These are phyloP conservation scores for Octodon degus DNA, from an alignment of 2,113 vertebrate genomes.

Conservation along the genomic window DNA sequence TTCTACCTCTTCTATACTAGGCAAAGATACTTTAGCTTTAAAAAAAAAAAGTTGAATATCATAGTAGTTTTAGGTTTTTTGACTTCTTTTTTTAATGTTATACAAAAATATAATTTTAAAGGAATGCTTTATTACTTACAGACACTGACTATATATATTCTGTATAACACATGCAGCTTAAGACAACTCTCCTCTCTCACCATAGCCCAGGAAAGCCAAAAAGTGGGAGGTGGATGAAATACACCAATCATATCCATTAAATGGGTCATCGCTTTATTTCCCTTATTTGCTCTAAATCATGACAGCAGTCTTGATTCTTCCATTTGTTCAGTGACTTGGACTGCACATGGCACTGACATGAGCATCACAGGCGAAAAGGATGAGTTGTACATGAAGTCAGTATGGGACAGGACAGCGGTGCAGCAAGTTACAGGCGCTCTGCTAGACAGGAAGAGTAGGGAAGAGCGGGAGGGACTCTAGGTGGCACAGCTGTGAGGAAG, in stretches of 20 bases:
- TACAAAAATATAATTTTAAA: background rate
- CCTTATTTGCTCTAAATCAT: background rate
- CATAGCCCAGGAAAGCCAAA: background rate
- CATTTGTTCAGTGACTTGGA: background rate
- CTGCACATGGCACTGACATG: background rate
- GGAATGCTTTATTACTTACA: background rate
- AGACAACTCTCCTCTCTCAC: background rate
- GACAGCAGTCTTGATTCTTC: constrained; percentile 9
- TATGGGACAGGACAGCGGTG: background rate
- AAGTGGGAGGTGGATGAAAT: background rate
- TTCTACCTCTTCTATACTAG: background rate
- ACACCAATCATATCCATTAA: background rate
- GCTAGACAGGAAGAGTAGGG: background rate
- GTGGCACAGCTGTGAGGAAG: background rate
- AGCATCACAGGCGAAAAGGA: background rate
- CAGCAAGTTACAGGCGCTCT: background rate
- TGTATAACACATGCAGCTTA: background rate
- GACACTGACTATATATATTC: background rate
- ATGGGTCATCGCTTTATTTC: background rate
- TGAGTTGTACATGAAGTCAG: background rate
- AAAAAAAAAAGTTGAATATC: background rate
- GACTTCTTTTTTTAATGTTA: background rate
- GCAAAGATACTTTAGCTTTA: background rate
- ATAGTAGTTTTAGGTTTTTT: background rate
- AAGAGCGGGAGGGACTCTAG: background rate